A percentile compares a stretch with the other conserved stretches of the same genome.
Evolutionary conservation across 1,140 invertebrate genomes (phyloP).

Genomic region (Dendroctonus ponderosae): DNA sequence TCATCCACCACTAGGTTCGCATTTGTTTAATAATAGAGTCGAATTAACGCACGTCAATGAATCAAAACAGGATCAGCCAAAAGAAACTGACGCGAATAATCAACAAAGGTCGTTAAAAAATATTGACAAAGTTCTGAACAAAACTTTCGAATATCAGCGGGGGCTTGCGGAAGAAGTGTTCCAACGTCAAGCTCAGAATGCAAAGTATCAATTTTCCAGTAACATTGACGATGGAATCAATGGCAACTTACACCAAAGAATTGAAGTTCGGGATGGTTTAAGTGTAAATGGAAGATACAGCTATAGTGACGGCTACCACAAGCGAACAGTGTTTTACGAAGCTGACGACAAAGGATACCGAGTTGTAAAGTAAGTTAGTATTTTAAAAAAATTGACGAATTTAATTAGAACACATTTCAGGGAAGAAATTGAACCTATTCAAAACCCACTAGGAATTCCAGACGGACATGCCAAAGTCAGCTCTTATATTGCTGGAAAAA

Average conservation of each 20-base stretch:
- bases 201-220: constrained; percentile 54
- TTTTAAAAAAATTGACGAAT: background rate
- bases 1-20: too few relatives aligned
- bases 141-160: too few relatives aligned
- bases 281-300: constrained; percentile 55
- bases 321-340: constrained; percentile 56
- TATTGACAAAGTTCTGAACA: too few relatives aligned
- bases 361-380: constrained; percentile 54
- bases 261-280: constrained; percentile 54
- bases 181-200: constrained; percentile 32
- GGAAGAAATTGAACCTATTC: constrained; percentile 49
- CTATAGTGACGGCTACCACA: constrained; percentile 57
- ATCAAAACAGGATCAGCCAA: too few relatives aligned
- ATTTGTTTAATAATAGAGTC: too few relatives aligned
- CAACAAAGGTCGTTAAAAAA: too few relatives aligned
- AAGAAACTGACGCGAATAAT: too few relatives aligned
- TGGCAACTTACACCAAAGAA: constrained; percentile 51
- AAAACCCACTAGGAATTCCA: constrained; percentile 49
- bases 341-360: constrained; percentile 61
- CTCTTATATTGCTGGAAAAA: constrained; percentile 26
- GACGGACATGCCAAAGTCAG: constrained; percentile 50
- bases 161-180: constrained; percentile 15
- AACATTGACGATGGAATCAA: constrained; percentile 55
- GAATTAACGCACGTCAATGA: too few relatives aligned
- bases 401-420: constrained; percentile 37